These are phyloP conservation scores for Rhagium mordax DNA, from an alignment of 2,888 invertebrate species.

Conservation along the genomic window DNA sequence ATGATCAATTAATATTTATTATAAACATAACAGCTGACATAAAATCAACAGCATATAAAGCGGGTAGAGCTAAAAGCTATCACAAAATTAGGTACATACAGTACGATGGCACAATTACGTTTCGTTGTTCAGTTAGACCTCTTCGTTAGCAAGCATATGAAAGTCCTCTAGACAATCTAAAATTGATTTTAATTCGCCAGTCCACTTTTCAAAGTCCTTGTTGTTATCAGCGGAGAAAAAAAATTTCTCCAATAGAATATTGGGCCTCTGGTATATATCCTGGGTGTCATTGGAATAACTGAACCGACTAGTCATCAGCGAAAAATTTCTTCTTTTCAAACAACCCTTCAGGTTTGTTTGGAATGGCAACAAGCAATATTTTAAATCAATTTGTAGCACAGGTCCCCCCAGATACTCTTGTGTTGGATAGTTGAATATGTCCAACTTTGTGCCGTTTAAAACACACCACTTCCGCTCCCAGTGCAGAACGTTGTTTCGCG, in stretches of 20 bases:
- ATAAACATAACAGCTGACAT: no score
- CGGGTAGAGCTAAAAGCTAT: no score
- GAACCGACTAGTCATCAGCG: slow-evolving; percentile 62
- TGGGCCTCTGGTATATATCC: slow-evolving; percentile 36
- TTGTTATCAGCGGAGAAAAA: slow-evolving; percentile 71
- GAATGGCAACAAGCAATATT: slow-evolving; percentile 61
- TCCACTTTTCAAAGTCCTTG: slow-evolving; percentile 70
- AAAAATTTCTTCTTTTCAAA: slow-evolving; percentile 70
- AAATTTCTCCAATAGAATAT: slow-evolving; percentile 56
- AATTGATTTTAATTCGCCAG: slow-evolving; percentile 44
- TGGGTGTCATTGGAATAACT: slow-evolving; percentile 34
- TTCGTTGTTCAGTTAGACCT: no score
- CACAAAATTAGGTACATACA: no score
- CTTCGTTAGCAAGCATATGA: slow-evolving; percentile 45
- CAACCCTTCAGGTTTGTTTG: slow-evolving; percentile 66
- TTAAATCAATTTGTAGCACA: slow-evolving; percentile 67
- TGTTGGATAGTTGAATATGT: slow-evolving; percentile 72
- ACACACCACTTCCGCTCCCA: slow-evolving; percentile 76
- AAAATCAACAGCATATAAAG: no score
- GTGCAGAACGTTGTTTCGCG: slow-evolving; percentile 60
- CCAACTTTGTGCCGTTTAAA: slow-evolving; percentile 68
- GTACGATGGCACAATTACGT: no score
- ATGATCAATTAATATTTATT: no score
- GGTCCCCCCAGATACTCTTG: slow-evolving; percentile 67
- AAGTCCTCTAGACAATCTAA: slow-evolving; percentile 51